Percentiles rank a stretch among this genome's conserved stretches.
Conservation (phyloP, 2,797 vertebrate genomes). For the Cynopterus sphinx region DNA sequence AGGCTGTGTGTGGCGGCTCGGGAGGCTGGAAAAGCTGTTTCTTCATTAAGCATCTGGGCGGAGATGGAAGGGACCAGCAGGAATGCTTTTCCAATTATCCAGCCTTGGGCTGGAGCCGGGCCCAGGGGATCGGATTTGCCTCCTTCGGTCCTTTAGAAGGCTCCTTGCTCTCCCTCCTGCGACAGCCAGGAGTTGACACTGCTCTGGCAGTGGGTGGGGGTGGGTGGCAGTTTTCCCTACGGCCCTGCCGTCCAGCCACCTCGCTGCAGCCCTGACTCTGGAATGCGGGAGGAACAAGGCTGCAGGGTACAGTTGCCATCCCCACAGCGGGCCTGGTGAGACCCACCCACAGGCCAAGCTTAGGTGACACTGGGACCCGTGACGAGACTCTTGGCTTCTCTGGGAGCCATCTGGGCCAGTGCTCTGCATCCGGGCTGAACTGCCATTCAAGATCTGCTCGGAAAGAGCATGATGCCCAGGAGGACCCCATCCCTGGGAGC, state of each 20-base stretch:
- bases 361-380: not conserved
- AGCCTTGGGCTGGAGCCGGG: not conserved
- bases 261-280: not conserved
- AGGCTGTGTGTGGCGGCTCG: constrained; percentile 59
- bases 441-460: not conserved
- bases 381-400: not conserved
- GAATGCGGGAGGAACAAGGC: not conserved
- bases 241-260: not conserved
- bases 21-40: not conserved
- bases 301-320: not conserved
- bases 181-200: not conserved
- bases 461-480: fast-evolving
- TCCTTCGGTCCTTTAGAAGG: not conserved
- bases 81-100: not conserved
- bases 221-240: not conserved
- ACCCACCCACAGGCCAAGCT: not conserved
- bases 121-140: not conserved
- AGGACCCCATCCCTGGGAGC: fast-evolving
- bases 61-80: not conserved
- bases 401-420: fast-evolving
- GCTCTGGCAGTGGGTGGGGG: not conserved
- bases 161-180: not conserved
- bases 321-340: not conserved
- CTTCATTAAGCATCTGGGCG: constrained; percentile 34
- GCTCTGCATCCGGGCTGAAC: not conserved